These are phyloP conservation scores for Spongia lamella DNA, from an alignment of 37 sponge, comb jelly and placozoan genomes.

Conservation along the genomic window DNA sequence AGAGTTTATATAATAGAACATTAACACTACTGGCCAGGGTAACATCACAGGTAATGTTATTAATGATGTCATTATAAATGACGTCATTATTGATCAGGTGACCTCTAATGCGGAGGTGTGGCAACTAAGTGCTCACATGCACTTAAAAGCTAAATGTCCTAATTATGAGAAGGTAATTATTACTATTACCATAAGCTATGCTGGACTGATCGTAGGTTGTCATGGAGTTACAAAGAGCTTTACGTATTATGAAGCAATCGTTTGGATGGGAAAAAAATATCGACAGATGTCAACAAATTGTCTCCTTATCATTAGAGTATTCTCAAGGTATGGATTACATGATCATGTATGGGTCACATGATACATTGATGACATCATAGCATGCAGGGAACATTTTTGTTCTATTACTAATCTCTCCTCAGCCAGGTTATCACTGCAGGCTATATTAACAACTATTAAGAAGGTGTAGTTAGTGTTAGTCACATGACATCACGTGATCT, in stretches of 20 bases:
- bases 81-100: slow-evolving; percentile 12
- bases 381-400: neutral
- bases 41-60: slow-evolving; percentile 24
- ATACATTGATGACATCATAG: neutral
- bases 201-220: slow-evolving; percentile 40
- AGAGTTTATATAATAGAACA: no score
- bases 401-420: slow-evolving; percentile 29
- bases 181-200: neutral
- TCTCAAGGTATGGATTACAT: slow-evolving; percentile 51
- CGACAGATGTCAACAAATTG: slow-evolving; percentile 30
- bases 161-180: slow-evolving; percentile 56
- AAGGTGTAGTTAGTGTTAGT: slow-evolving; percentile 31
- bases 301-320: slow-evolving; percentile 57
- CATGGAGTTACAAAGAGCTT: slow-evolving; percentile 74
- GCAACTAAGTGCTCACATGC: slow-evolving; percentile 56
- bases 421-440: slow-evolving; percentile 53
- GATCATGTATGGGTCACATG: neutral
- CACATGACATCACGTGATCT: no score
- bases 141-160: slow-evolving; percentile 19
- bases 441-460: slow-evolving; percentile 28
- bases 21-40: slow-evolving; percentile 29
- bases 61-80: neutral
- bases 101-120: slow-evolving; percentile 53
- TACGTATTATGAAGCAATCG: slow-evolving; percentile 28
- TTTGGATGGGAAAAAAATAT: slow-evolving; percentile 56